Evolutionary conservation across 1,140 invertebrate species (phyloP), one percentile per base, ranked within the genome.

Genomic region (Phortica variegata): DNA sequence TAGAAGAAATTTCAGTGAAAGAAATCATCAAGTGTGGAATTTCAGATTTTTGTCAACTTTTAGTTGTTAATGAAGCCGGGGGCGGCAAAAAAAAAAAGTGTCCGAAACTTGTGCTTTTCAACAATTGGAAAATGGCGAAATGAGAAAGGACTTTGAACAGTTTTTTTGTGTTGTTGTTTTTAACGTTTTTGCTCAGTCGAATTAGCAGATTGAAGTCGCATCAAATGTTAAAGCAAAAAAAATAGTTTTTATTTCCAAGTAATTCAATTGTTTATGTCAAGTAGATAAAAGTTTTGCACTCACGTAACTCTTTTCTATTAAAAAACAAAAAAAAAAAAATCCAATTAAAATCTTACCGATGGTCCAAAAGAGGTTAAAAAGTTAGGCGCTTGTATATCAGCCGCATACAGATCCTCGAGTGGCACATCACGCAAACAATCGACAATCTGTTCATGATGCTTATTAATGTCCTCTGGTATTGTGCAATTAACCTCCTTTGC

Each of bases 401-500:
- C 83, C 2, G 82, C 78, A 62, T 93, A 85, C 2, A 97, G 78
- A 43, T 90, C 87, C 39, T 87, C 83, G 7, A 93, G 78, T 1
- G 86, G 84, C 7, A 85, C 84, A 49, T 91, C 85, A 38, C 91
- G 80, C 4, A 91, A 79, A 68, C 89, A 91, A 65, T 91, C 88
- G 0, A 90, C 88, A 23, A 91, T 88, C 34, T 84, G 78, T 73
- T 91, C 89, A 61, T 90, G 87, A 70, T 91, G 84, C 60, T 86
- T 85, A 7, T 84, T 80, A 7, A 90, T 77, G 58, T 91, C 87
- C 34, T 89, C 85, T 0, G 88, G 88, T 43, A 91, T 82, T 1
- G 87, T 84, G 69, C 94, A 98, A 74, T 96, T 95, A 7, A 94
- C 83, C 37, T 87, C 85, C 49, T 83, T 84, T 1, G 92, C 91